phyloP scores from a whole-genome alignment of 2,113 vertebrate species.

The Corythaixoides concolor region DNA sequence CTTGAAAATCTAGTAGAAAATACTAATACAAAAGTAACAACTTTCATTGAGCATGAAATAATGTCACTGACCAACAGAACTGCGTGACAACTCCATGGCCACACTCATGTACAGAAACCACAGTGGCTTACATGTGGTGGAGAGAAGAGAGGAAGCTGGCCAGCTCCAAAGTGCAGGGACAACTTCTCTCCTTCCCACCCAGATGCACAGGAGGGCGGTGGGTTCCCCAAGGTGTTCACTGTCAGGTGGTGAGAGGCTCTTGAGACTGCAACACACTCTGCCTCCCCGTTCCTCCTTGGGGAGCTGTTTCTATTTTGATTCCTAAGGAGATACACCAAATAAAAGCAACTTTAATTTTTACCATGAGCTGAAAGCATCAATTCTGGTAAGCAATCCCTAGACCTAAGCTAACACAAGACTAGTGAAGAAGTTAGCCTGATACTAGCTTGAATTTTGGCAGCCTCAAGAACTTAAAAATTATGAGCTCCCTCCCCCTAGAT shows the following conservation, averaged over 20 bases:
- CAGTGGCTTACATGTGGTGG: fast-evolving
- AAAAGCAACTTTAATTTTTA: neutral
- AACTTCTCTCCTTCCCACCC: neutral
- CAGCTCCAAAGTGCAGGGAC: neutral
- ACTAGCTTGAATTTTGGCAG: neutral
- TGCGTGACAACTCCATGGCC: neutral
- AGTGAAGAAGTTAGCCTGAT: neutral
- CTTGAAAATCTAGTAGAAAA: neutral
- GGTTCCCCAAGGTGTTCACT: neutral
- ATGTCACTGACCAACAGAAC: neutral
- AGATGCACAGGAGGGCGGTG: fast-evolving
- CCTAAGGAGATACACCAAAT: neutral
- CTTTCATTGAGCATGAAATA: neutral
- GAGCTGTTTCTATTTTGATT: neutral
- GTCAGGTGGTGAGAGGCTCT: neutral
- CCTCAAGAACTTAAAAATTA: neutral
- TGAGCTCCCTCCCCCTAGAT: neutral
- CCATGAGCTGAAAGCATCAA: neutral
- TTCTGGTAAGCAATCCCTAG: neutral
- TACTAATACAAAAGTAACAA: neutral
- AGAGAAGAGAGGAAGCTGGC: neutral
- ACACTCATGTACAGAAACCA: neutral
- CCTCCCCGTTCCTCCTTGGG: neutral
- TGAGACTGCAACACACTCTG: neutral
- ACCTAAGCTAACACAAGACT: neutral